Percentiles rank a stretch among this genome's conserved stretches.
Conservation (phyloP, 2,888 invertebrate genomes). For the Malthinus flaveolus region DNA sequence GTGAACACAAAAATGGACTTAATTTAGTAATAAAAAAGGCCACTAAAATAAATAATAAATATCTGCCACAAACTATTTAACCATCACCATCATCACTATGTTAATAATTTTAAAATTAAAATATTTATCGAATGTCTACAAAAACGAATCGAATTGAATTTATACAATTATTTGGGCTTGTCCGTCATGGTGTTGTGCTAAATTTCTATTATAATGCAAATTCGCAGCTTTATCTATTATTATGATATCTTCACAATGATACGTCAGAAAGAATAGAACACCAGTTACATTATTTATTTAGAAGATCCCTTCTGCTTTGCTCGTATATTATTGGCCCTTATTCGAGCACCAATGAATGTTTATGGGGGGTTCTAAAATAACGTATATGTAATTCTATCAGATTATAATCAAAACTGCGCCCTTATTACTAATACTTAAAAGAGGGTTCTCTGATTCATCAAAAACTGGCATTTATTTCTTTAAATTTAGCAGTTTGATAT, state of each 20-base stretch:
- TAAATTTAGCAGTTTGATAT: too few species aligned
- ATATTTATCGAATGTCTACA: too few species aligned
- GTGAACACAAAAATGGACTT: too few species aligned
- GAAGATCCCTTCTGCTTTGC: conserved; percentile 23
- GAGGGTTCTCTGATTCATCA: too few species aligned
- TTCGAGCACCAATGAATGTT: conserved; percentile 25
- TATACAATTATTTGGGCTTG: conserved; percentile 16
- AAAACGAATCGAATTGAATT: background rate
- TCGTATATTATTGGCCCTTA: conserved; percentile 27
- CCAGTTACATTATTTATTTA: conserved; percentile 32
- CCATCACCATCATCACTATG: too few species aligned
- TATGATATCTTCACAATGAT: conserved; percentile 33
- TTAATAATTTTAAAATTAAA: too few species aligned
- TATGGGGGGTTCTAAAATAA: conserved; percentile 12
- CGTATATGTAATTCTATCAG: conserved; percentile 4
- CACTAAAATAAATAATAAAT: too few species aligned
- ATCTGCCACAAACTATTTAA: too few species aligned
- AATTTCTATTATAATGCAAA: conserved; percentile 28
- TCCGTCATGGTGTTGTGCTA: conserved; percentile 9
- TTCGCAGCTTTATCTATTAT: conserved; percentile 25
- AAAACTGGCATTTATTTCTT: too few species aligned
- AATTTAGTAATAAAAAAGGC: too few species aligned
- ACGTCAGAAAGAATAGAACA: conserved; percentile 23
- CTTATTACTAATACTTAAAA: too few species aligned
- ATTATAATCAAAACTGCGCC: background rate